Evolutionary conservation across 2,113 vertebrate species (phyloP).

Genomic region (Charadrius vociferus): DNA sequence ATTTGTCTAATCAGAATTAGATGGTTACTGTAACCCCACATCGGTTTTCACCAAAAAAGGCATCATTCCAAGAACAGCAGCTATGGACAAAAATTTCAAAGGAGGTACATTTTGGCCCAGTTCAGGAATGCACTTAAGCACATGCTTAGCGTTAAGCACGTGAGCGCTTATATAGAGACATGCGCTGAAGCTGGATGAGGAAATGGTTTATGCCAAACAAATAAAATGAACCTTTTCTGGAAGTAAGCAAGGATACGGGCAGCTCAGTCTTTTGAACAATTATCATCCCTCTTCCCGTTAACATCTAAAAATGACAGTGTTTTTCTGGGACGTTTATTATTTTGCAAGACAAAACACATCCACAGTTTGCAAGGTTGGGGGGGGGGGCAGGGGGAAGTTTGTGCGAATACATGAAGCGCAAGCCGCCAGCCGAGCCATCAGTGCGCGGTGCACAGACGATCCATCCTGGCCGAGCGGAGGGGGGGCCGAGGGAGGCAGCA

Average conservation of each 20-base stretch:
- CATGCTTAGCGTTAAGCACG: background rate
- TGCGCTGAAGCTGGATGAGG: background rate
- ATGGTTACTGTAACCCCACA: slow-evolving; percentile 28
- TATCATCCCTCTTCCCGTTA: background rate
- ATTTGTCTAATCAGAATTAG: slow-evolving; percentile 73
- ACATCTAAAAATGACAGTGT: background rate
- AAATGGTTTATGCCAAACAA: background rate
- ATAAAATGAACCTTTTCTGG: background rate
- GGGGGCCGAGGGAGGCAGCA: background rate
- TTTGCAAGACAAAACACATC: slow-evolving; percentile 3
- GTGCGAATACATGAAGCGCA: background rate
- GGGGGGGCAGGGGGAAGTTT: background rate
- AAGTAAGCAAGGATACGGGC: background rate
- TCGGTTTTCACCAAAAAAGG: slow-evolving; percentile 61
- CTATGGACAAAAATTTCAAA: slow-evolving; percentile 33
- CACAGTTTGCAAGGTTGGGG: background rate
- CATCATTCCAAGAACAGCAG: slow-evolving; percentile 49
- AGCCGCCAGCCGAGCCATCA: background rate
- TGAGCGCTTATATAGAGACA: slow-evolving; percentile 11
- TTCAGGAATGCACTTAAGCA: slow-evolving; percentile 56
- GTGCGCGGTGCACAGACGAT: background rate
- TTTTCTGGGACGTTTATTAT: background rate
- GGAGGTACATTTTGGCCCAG: slow-evolving; percentile 13
- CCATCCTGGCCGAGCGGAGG: background rate
- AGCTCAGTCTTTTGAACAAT: background rate